Evolutionary conservation across 2,888 invertebrate species (phyloP).

Genomic region (Physocephala rufipes): DNA sequence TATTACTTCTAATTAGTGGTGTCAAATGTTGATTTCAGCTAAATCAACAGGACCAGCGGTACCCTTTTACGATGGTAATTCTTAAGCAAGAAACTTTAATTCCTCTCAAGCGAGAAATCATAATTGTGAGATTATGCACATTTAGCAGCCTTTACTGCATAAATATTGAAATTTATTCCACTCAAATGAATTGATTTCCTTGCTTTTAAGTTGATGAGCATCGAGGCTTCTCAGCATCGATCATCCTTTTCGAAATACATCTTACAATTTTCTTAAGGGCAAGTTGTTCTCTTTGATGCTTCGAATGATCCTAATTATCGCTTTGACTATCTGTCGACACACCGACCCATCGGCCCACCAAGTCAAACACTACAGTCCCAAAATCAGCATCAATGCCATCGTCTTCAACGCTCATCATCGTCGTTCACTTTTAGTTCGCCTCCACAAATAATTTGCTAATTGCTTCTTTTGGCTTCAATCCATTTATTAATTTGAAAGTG

Average conservation of each 20-base stretch:
- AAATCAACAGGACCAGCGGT: neutral
- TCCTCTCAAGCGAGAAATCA: neutral
- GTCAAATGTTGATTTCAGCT: slow-evolving; percentile 47
- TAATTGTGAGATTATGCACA: no score
- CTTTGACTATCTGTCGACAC: no score
- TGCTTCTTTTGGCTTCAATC: slow-evolving; percentile 61
- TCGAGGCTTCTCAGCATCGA: no score
- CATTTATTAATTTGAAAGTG: slow-evolving; percentile 48
- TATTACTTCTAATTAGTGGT: slow-evolving; percentile 60
- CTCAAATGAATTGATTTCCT: no score
- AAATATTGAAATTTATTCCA: no score
- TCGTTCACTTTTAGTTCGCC: neutral
- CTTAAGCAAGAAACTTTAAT: neutral
- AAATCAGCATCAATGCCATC: neutral
- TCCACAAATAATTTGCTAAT: slow-evolving; percentile 51
- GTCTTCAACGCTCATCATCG: neutral
- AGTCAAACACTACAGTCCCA: neutral
- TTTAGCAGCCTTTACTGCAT: no score
- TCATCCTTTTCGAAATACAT: no score
- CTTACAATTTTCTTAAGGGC: no score
- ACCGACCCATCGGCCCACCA: neutral
- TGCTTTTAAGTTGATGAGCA: no score
- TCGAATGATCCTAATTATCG: slow-evolving; percentile 29
- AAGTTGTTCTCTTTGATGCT: no score
- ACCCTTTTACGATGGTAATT: neutral